A percentile compares a stretch with the other conserved stretches of the same genome.
Conservation (phyloP, 2,113 vertebrate species). For the Hirundichthys speculiger region DNA sequence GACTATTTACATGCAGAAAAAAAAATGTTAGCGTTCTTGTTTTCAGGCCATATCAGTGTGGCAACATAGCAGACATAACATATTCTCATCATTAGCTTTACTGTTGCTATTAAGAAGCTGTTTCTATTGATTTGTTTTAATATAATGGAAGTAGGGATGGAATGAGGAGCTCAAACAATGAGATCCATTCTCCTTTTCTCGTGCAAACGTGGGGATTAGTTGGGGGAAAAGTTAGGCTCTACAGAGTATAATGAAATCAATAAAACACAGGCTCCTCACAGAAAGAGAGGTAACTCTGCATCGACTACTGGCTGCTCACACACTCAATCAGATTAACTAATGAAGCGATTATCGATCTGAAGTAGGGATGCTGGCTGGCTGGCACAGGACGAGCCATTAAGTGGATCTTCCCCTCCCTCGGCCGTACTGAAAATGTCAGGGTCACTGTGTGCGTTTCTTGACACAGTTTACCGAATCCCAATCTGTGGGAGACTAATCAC, state of each 20-base stretch:
- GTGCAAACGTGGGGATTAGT: conserved; percentile 70
- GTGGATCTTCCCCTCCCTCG: conserved; percentile 66
- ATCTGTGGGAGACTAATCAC: conserved; percentile 60
- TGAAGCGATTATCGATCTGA: conserved; percentile 80
- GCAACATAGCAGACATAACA: conserved; percentile 3
- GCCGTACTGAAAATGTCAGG: conserved; percentile 70
- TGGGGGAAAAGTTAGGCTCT: conserved; percentile 62
- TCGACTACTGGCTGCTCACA: conserved; percentile 64
- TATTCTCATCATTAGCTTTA: conserved; percentile 30
- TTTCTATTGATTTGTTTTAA: conserved; percentile 45
- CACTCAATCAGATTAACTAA: conserved; percentile 81
- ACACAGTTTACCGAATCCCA: conserved; percentile 56
- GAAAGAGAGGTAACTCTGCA: conserved; percentile 71
- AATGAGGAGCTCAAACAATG: conserved; percentile 50
- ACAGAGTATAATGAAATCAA: conserved; percentile 70
- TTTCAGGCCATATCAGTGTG: background rate
- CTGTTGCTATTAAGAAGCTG: conserved; percentile 30
- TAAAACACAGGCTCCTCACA: conserved; percentile 62
- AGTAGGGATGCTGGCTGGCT: conserved; percentile 61
- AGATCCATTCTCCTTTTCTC: conserved; percentile 58
- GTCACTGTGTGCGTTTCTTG: conserved; percentile 66
- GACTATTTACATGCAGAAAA: background rate
- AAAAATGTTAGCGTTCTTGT: background rate
- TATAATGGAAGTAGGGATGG: conserved; percentile 42
- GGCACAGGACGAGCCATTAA: conserved; percentile 71